A percentile compares a stretch with the other conserved stretches of the same genome.
Evolutionary conservation across 2,888 invertebrate species (phyloP).

Genomic region (Sesia apiformis): DNA sequence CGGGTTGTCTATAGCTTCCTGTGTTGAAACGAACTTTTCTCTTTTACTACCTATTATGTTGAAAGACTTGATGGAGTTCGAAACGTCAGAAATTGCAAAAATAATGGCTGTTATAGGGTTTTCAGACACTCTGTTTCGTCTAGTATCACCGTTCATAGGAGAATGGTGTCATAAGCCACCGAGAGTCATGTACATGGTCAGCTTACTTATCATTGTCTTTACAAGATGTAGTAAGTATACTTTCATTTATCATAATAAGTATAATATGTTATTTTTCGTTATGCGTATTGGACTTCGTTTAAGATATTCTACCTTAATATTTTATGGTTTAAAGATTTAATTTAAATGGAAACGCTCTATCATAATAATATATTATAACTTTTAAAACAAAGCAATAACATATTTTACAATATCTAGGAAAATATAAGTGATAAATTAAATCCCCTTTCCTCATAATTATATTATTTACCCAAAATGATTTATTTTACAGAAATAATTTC

Average conservation of each 20-base stretch:
- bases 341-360: not conserved
- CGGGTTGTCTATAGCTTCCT: constrained; percentile 79
- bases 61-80: constrained; percentile 74
- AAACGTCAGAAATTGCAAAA: constrained; percentile 73
- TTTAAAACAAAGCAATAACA: no score
- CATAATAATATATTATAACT: no score
- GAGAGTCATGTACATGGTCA: constrained; percentile 77
- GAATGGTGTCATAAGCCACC: constrained; percentile 77
- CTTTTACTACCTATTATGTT: constrained; percentile 79
- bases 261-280: not conserved
- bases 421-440: no score
- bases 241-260: not conserved
- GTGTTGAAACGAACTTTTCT: constrained; percentile 81
- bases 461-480: no score
- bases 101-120: constrained; percentile 77
- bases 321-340: not conserved
- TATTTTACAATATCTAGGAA: no score
- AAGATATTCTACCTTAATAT: not conserved
- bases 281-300: not conserved
- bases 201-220: constrained; percentile 74
- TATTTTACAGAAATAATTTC: no score
- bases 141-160: constrained; percentile 78
- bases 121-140: constrained; percentile 75
- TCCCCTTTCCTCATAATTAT: no score
- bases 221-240: constrained; percentile 76